A percentile compares a stretch with the other conserved stretches of the same genome.
Conservation (phyloP, 2,888 invertebrate genomes). For the Platynereis dumerilii region DNA sequence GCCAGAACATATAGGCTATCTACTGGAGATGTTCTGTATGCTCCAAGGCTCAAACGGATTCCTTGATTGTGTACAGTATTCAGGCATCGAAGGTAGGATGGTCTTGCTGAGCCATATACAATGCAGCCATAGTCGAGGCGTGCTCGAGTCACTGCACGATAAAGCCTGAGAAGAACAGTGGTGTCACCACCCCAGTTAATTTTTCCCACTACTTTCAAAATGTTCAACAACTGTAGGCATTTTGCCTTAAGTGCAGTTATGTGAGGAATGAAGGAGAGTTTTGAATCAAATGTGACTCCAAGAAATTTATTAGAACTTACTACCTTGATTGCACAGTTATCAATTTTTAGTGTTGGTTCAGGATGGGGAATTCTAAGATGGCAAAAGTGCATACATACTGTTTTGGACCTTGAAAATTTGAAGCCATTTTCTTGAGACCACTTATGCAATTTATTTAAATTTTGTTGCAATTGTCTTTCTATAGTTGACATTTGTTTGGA, state of each 20-base stretch:
- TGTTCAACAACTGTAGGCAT: slow-evolving; percentile 31
- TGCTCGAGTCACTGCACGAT: slow-evolving; percentile 27
- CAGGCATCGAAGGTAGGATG: slow-evolving; percentile 28
- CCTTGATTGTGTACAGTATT: slow-evolving; percentile 35
- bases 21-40: slow-evolving; percentile 30
- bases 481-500: slow-evolving; percentile 11
- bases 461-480: slow-evolving; percentile 20
- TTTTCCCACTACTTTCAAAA: slow-evolving; percentile 29
- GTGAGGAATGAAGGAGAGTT: slow-evolving; percentile 30
- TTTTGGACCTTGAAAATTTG: slow-evolving; percentile 30
- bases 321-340: slow-evolving; percentile 16
- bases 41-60: slow-evolving; percentile 27
- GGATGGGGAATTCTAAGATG: slow-evolving; percentile 26
- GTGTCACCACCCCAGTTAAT: slow-evolving; percentile 29
- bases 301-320: slow-evolving; percentile 29
- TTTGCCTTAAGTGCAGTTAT: slow-evolving; percentile 25
- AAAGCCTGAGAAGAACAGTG: slow-evolving; percentile 19
- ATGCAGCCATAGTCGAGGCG: slow-evolving; percentile 34
- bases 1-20: slow-evolving; percentile 26
- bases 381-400: slow-evolving; percentile 31
- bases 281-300: slow-evolving; percentile 34
- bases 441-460: slow-evolving; percentile 7
- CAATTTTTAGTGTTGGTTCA: slow-evolving; percentile 12
- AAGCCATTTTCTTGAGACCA: slow-evolving; percentile 31
- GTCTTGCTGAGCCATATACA: slow-evolving; percentile 32